Percentiles rank a stretch among this genome's conserved stretches.
Evolutionary conservation across 35 echinoderm and acorn worm species (phyloP).

Genomic region (Lytechinus variegatus): DNA sequence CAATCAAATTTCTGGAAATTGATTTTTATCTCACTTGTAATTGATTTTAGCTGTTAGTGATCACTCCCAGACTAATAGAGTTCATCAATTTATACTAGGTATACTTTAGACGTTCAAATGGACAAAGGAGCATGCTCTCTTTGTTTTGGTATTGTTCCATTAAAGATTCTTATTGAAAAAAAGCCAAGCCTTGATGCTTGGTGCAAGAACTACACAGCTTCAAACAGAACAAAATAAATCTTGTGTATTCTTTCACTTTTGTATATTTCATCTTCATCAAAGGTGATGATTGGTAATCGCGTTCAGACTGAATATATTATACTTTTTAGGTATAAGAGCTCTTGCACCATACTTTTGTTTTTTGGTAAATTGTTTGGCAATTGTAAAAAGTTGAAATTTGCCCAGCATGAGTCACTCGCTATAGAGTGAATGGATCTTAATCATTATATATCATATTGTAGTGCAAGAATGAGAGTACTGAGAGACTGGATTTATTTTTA

Average conservation of each 20-base stretch:
- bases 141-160: background rate
- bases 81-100: no score
- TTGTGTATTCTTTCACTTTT: background rate
- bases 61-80: no score
- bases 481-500: conserved; percentile 35
- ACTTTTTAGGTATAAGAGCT: background rate
- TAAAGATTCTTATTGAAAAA: background rate
- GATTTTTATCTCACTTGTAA: no score
- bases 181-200: background rate
- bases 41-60: no score
- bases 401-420: background rate
- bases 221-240: background rate
- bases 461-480: background rate
- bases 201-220: background rate
- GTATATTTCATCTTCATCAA: background rate
- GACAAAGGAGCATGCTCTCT: background rate
- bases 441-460: conserved; percentile 9
- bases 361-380: background rate
- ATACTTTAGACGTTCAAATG: background rate
- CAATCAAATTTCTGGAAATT: no score
- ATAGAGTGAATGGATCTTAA: background rate
- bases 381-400: conserved; percentile 20
- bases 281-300: background rate
- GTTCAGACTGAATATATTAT: background rate
- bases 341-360: background rate